Conservation (phyloP, 2,113 vertebrate genomes). For the Anguilla japonica region DNA sequence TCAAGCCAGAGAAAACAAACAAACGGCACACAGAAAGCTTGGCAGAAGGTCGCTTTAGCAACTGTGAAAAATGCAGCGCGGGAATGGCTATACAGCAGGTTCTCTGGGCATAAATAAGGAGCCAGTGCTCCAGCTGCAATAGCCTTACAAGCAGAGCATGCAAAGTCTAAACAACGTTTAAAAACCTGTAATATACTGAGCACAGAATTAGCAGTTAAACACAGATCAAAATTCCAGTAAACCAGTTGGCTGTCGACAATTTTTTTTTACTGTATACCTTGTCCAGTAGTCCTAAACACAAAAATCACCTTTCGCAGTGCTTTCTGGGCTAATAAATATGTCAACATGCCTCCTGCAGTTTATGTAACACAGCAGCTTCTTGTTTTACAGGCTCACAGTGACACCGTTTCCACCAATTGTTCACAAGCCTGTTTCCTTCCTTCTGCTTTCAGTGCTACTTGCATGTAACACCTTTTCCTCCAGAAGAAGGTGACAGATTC, state of each 20-base stretch:
- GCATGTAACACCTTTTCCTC: neutral
- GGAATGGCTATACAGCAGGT: neutral
- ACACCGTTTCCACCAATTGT: constrained; percentile 31
- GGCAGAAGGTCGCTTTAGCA: neutral
- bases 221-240: neutral
- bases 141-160: neutral
- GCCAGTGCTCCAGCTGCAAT: neutral
- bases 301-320: neutral
- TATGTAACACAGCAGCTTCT: neutral
- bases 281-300: neutral
- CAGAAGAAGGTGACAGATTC: neutral
- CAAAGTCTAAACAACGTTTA: too few species aligned
- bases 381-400: constrained; percentile 14
- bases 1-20: neutral
- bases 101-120: neutral
- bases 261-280: neutral
- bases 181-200: neutral
- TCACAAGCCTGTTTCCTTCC: constrained; percentile 21
- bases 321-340: neutral
- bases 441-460: constrained; percentile 9
- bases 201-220: neutral
- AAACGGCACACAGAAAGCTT: neutral
- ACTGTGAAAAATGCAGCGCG: neutral
- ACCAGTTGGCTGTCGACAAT: neutral
- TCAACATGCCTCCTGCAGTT: neutral